A percentile compares a stretch with the other conserved stretches of the same genome.
phyloP scores from a whole-genome alignment of 2,113 vertebrate genomes.

The Thryonomys swinderianus region DNA sequence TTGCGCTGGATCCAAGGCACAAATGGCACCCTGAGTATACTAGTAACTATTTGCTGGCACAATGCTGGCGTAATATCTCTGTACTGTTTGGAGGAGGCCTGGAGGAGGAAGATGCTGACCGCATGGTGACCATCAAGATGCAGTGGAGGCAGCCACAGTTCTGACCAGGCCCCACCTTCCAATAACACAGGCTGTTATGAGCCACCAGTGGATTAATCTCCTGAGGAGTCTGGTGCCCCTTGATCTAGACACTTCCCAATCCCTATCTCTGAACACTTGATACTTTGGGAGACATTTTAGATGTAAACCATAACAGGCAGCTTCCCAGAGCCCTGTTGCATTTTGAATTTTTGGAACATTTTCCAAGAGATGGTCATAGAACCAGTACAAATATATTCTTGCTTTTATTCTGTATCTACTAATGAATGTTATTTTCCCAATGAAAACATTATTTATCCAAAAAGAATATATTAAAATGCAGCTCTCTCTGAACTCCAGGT shows the following conservation, averaged over 20 bases:
- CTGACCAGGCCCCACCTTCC: not conserved
- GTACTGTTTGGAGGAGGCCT: too few species aligned
- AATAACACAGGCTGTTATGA: not conserved
- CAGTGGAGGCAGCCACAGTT: not conserved
- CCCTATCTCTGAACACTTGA: not conserved
- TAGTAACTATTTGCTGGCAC: too few species aligned
- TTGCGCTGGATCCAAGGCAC: not conserved
- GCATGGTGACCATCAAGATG: not conserved
- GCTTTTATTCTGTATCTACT: constrained; percentile 28
- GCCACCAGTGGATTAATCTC: not conserved
- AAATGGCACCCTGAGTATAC: too few species aligned
- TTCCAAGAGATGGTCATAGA: not conserved
- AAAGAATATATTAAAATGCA: not conserved
- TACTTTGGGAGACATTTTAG: not conserved
- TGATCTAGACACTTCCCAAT: not conserved
- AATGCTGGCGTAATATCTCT: too few species aligned
- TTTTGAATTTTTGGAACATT: not conserved
- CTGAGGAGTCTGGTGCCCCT: not conserved
- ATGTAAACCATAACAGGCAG: not conserved
- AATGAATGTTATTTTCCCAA: constrained; percentile 47
- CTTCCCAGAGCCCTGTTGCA: not conserved
- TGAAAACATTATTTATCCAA: not conserved
- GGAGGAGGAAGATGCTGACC: not conserved
- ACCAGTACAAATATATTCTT: not conserved
- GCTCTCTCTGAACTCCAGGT: not conserved